Conservation (phyloP, 1,140 invertebrate species). For the Leptinotarsa texana region DNA sequence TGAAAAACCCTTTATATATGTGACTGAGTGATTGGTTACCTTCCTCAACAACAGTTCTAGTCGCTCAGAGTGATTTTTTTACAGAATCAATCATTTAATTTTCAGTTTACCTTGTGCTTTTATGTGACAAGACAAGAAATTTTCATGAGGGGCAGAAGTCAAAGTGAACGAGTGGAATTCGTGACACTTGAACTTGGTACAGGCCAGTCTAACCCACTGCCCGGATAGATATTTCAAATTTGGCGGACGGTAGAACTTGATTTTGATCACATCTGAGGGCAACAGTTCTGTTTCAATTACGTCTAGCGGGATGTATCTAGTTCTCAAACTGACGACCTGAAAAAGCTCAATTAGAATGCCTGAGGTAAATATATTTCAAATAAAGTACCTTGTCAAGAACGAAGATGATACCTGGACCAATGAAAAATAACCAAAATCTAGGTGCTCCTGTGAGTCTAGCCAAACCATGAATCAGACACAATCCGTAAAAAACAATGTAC, state of each 20-base stretch:
- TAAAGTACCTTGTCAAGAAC: conserved; percentile 81
- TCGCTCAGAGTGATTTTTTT: background rate
- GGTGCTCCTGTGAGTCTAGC: conserved; percentile 90
- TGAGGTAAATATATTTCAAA: background rate
- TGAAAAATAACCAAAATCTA: conserved; percentile 95
- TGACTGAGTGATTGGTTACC: too few species aligned
- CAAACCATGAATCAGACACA: conserved; percentile 93
- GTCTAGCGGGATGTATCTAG: conserved; percentile 91
- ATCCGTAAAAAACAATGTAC: conserved; percentile 86
- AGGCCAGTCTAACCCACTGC: conserved; percentile 88
- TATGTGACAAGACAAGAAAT: conserved; percentile 96
- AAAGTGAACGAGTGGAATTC: conserved; percentile 98
- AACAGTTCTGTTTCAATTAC: conserved; percentile 94
- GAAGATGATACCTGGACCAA: conserved; percentile 89
- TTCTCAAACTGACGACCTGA: conserved; percentile 84
- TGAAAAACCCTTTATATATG: too few species aligned
- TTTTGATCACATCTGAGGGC: conserved; percentile 93
- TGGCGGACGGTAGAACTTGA: conserved; percentile 90
- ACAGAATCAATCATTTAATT: background rate
- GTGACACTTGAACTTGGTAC: conserved; percentile 86
- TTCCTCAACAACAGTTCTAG: too few species aligned
- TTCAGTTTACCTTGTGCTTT: conserved; percentile 78
- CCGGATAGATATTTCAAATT: conserved; percentile 96
- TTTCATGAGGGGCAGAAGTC: conserved; percentile 97
- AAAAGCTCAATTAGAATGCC: conserved; percentile 36